phyloP scores from a whole-genome alignment of 2,888 invertebrate species.

The Phalangium opilio region DNA sequence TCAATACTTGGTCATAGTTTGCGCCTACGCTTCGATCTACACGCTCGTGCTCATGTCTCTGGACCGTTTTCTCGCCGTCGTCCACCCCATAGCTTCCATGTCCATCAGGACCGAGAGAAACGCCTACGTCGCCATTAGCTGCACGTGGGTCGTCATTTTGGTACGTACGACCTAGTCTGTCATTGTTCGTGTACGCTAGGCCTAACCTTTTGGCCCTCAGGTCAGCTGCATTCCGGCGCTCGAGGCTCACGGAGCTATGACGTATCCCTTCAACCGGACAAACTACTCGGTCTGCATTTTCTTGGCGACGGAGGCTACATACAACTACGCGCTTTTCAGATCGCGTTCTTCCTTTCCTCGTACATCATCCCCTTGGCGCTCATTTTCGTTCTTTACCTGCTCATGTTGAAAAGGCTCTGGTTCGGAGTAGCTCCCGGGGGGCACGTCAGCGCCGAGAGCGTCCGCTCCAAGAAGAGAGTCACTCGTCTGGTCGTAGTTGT shows the following conservation, averaged over 20 bases:
- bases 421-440: slow-evolving; percentile 58
- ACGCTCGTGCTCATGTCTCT: slow-evolving; percentile 85
- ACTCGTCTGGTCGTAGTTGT: slow-evolving; percentile 83
- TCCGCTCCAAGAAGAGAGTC: slow-evolving; percentile 69
- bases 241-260: slow-evolving; percentile 56
- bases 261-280: slow-evolving; percentile 40
- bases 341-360: slow-evolving; percentile 71
- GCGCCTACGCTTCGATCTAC: slow-evolving; percentile 84
- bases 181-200: no score
- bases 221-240: slow-evolving; percentile 52
- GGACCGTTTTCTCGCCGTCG: slow-evolving; percentile 78
- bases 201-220: no score
- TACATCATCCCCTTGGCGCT: slow-evolving; percentile 73
- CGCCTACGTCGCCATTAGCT: slow-evolving; percentile 57
- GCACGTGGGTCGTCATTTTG: slow-evolving; percentile 61
- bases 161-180: neutral
- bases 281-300: slow-evolving; percentile 54
- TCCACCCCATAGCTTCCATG: slow-evolving; percentile 78
- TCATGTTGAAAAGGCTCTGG: slow-evolving; percentile 76
- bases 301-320: slow-evolving; percentile 34
- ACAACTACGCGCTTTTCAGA: slow-evolving; percentile 42
- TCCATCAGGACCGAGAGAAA: slow-evolving; percentile 64
- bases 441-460: slow-evolving; percentile 59
- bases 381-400: slow-evolving; percentile 71
- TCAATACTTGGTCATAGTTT: slow-evolving; percentile 79